phyloP scores from a whole-genome alignment of 37 sponge, comb jelly and placozoan species.

The Amphimedon queenslandica region DNA sequence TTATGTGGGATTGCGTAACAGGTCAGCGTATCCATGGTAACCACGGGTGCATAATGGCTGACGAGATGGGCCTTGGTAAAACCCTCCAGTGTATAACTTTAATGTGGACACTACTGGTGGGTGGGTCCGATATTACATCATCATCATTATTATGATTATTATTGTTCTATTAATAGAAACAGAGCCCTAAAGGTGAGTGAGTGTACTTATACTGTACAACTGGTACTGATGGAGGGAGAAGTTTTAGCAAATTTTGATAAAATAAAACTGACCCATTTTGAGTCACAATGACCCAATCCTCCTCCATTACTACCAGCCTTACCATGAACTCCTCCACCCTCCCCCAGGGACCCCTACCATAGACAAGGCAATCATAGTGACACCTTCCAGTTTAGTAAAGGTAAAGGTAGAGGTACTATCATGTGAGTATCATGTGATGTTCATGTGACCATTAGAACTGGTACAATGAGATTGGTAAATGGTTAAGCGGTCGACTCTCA shows the following conservation, averaged over 20 bases:
- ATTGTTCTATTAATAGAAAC: slow-evolving; percentile 8
- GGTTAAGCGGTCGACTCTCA: slow-evolving; percentile 73
- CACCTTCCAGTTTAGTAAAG: slow-evolving; percentile 97
- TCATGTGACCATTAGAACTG: slow-evolving; percentile 72
- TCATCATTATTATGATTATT: neutral
- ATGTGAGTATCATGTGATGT: neutral
- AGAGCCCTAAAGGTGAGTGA: slow-evolving; percentile 55
- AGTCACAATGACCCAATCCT: too few relatives aligned
- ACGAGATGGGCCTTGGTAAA: slow-evolving; percentile 98
- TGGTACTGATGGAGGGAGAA: too few relatives aligned
- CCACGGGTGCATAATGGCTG: slow-evolving; percentile 97
- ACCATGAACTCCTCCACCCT: slow-evolving; percentile 17
- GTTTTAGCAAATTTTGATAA: too few relatives aligned
- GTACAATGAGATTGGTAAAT: slow-evolving; percentile 94
- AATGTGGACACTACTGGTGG: slow-evolving; percentile 89
- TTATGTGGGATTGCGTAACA: slow-evolving; percentile 95
- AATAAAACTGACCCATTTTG: too few relatives aligned
- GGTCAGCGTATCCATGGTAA: slow-evolving; percentile 65
- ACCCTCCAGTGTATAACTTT: slow-evolving; percentile 95
- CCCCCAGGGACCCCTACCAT: slow-evolving; percentile 50
- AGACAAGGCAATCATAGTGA: slow-evolving; percentile 79
- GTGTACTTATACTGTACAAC: neutral
- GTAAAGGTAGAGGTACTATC: slow-evolving; percentile 20
- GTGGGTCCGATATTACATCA: too few relatives aligned
- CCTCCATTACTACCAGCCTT: too few relatives aligned